phyloP scores from a whole-genome alignment of 2,888 invertebrate genomes.

The Uloborus plumipes region DNA sequence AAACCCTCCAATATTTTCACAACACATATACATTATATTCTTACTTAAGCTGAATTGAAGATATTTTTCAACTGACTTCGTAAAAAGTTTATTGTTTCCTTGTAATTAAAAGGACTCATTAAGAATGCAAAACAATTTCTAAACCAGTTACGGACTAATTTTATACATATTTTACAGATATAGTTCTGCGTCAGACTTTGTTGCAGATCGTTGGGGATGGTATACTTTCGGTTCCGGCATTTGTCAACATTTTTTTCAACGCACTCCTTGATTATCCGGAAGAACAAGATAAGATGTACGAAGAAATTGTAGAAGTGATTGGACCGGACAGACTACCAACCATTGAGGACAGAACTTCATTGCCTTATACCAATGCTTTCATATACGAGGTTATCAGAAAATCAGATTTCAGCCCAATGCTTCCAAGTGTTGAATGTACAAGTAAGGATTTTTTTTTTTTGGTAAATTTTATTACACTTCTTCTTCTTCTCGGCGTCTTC shows the following conservation, averaged over 20 bases:
- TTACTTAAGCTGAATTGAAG: too few species aligned
- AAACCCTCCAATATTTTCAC: too few species aligned
- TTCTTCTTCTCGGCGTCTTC: too few species aligned
- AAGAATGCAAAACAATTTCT: too few species aligned
- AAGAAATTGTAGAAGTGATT: constrained; percentile 4
- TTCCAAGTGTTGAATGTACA: constrained; percentile 4
- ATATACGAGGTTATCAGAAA: constrained; percentile 7
- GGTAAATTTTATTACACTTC: too few species aligned
- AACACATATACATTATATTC: too few species aligned
- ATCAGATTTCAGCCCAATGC: neutral
- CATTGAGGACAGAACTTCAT: neutral
- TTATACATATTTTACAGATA: neutral
- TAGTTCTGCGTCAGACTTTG: neutral
- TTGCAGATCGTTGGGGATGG: constrained; percentile 8
- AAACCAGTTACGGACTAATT: too few species aligned
- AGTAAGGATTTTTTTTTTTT: neutral
- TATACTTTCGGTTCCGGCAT: neutral
- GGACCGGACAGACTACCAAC: neutral
- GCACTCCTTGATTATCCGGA: constrained; percentile 5
- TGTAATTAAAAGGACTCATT: too few species aligned
- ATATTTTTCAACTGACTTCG: too few species aligned
- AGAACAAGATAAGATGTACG: constrained; percentile 14
- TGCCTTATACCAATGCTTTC: constrained; percentile 19
- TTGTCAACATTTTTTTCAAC: neutral
- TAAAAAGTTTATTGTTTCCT: too few species aligned